Evolutionary conservation across 2,888 invertebrate genomes (phyloP).

Genomic region (Synergus japonicus): DNA sequence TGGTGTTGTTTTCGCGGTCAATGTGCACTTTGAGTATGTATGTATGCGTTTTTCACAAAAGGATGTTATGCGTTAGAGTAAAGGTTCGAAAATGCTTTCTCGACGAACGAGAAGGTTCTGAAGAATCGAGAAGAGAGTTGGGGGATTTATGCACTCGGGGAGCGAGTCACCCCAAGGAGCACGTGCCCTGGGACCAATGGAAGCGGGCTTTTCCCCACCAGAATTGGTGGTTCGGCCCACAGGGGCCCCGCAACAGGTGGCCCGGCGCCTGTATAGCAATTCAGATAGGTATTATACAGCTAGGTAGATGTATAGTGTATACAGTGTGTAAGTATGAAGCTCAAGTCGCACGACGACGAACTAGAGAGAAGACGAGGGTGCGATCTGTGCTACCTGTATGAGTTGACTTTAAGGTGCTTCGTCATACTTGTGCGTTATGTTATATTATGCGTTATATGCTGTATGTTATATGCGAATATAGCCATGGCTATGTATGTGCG

Average conservation of each 20-base stretch:
- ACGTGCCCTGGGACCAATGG: constrained; percentile 75
- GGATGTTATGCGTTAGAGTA: constrained; percentile 37
- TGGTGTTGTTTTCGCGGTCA: constrained; percentile 36
- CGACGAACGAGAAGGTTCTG: constrained; percentile 69
- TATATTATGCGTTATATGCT: constrained; percentile 15
- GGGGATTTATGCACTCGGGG: constrained; percentile 73
- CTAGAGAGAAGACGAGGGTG: constrained; percentile 45
- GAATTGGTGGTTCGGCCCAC: constrained; percentile 48
- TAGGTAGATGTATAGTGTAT: constrained; percentile 9
- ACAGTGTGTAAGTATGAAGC: constrained; percentile 13
- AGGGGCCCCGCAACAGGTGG: constrained; percentile 70
- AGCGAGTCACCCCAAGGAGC: constrained; percentile 73
- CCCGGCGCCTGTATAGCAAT: constrained; percentile 54
- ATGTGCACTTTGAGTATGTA: not conserved
- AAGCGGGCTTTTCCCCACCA: constrained; percentile 61
- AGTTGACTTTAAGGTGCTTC: constrained; percentile 46
- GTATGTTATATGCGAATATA: not conserved
- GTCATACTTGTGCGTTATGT: constrained; percentile 38
- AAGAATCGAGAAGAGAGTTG: constrained; percentile 56
- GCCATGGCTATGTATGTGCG: not conserved
- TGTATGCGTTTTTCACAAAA: not conserved
- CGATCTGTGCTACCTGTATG: constrained; percentile 43
- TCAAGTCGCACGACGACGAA: constrained; percentile 29
- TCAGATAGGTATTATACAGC: constrained; percentile 37
- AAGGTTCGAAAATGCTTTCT: constrained; percentile 19